Conservation (phyloP, 2,888 invertebrate genomes). For the Dioctria linearis region DNA sequence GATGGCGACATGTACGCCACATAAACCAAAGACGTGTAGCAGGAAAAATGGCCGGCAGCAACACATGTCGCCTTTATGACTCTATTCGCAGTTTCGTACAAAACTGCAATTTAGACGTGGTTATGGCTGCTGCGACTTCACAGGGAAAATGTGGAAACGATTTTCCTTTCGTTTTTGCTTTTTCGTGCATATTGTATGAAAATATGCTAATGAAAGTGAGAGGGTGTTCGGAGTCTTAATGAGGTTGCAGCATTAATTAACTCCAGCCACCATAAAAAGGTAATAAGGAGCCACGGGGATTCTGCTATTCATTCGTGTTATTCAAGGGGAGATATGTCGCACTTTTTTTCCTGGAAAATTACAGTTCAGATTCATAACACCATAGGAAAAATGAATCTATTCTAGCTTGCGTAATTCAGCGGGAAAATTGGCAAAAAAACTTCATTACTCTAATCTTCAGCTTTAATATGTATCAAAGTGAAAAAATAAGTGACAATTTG, state of each 20-base stretch:
- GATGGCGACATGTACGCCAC: conserved; percentile 41
- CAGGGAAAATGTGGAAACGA: background rate
- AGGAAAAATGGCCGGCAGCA: conserved; percentile 45
- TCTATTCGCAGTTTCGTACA: conserved; percentile 32
- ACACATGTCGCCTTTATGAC: conserved; percentile 49
- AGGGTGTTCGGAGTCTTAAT: conserved; percentile 41
- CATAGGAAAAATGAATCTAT: background rate
- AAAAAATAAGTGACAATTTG: no score
- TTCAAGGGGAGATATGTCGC: conserved; percentile 36
- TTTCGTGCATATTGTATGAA: background rate
- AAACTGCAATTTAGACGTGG: conserved; percentile 35
- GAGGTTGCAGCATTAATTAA: conserved; percentile 45
- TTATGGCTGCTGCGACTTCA: background rate
- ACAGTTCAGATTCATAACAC: conserved; percentile 27
- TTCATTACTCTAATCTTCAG: no score
- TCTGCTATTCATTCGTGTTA: conserved; percentile 22
- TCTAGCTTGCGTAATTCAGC: no score
- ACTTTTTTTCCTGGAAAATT: conserved; percentile 12
- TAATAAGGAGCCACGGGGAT: conserved; percentile 33
- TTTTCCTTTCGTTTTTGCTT: background rate
- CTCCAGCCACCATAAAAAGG: conserved; percentile 37
- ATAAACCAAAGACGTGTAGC: conserved; percentile 9
- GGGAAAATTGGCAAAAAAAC: no score
- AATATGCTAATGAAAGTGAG: conserved; percentile 41
- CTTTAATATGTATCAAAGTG: no score